Evolutionary conservation across 2,797 vertebrate genomes (phyloP).

Genomic region (Ceryle rudis): DNA sequence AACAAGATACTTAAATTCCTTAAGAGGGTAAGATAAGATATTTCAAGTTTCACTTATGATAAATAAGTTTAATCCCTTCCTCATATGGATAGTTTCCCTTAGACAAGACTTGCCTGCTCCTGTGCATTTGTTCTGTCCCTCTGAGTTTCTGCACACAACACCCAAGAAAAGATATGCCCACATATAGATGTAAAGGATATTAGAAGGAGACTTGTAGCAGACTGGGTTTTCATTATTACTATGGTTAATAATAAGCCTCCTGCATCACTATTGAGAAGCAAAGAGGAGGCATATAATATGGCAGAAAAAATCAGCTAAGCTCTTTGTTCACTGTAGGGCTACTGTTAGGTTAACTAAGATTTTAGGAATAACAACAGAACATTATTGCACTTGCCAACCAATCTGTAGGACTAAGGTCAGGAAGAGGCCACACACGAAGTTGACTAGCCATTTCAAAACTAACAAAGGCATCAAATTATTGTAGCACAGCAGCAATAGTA

Average conservation of each 20-base stretch:
- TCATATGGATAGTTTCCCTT: neutral
- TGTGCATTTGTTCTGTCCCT: neutral
- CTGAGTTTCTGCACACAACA: neutral
- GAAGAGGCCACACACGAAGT: neutral
- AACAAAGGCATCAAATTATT: neutral
- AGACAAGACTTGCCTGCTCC: neutral
- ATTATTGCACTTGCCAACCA: neutral
- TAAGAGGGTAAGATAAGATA: neutral
- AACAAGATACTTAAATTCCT: neutral
- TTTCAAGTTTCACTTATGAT: neutral
- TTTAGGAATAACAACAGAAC: neutral
- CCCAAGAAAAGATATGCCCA: neutral
- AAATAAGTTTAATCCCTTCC: neutral
- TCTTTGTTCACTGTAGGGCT: neutral
- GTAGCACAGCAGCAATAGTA: neutral
- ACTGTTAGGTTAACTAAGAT: neutral
- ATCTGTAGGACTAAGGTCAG: neutral
- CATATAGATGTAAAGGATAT: neutral
- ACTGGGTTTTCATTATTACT: neutral
- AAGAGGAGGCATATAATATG: neutral
- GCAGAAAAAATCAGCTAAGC: neutral
- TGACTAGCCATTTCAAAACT: neutral
- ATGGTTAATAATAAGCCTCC: neutral
- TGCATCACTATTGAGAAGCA: neutral
- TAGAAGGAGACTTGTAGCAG: neutral